Conservation (phyloP, 2,888 invertebrate species). For the Campoletis raptor region DNA sequence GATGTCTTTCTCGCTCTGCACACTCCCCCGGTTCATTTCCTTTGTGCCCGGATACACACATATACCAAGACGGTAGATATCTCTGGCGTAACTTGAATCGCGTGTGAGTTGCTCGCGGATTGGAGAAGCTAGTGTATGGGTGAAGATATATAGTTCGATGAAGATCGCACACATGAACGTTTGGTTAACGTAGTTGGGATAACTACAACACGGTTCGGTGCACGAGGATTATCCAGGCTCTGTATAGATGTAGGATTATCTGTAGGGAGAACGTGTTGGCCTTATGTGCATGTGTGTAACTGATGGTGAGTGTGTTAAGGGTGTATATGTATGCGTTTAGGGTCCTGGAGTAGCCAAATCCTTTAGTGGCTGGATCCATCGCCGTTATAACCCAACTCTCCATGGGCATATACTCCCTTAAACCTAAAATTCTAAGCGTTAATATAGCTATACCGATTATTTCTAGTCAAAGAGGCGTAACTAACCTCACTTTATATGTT, state of each 20-base stretch:
- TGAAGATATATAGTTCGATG: slow-evolving; percentile 22
- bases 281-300: slow-evolving; percentile 65
- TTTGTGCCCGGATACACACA: slow-evolving; percentile 47
- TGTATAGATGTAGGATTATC: slow-evolving; percentile 83
- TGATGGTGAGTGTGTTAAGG: slow-evolving; percentile 57
- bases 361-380: slow-evolving; percentile 76
- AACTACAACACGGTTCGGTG: slow-evolving; percentile 70
- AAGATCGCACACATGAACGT: slow-evolving; percentile 67
- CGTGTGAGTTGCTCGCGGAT: slow-evolving; percentile 58
- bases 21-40: slow-evolving; percentile 49
- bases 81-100: slow-evolving; percentile 61
- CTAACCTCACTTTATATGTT: slow-evolving; percentile 12
- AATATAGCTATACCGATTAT: neutral
- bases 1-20: slow-evolving; percentile 12
- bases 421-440: slow-evolving; percentile 22
- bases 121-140: slow-evolving; percentile 7
- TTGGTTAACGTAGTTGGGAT: slow-evolving; percentile 33
- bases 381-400: slow-evolving; percentile 66
- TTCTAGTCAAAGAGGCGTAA: slow-evolving; percentile 20
- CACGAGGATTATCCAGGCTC: slow-evolving; percentile 83
- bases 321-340: slow-evolving; percentile 44
- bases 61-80: slow-evolving; percentile 39
- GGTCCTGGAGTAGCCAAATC: slow-evolving; percentile 79
- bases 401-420: slow-evolving; percentile 16
- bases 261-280: slow-evolving; percentile 74